These are phyloP conservation scores for Corvus cornix DNA, from an alignment of 2,113 vertebrate species.

Conservation along the genomic window DNA sequence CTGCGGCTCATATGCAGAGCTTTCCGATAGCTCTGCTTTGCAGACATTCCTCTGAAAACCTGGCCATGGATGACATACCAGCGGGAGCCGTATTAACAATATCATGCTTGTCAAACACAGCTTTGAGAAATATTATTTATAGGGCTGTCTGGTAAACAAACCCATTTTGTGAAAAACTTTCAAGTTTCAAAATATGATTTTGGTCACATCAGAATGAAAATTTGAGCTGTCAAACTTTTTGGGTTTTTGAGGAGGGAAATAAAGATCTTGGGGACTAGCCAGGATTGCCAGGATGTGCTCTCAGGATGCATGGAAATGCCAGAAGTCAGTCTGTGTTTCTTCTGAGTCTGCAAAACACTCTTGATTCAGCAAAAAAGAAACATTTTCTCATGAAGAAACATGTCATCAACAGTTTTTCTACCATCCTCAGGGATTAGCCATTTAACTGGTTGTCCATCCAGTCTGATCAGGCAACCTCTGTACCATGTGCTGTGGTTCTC, in stretches of 20 bases:
- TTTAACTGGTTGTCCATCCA: neutral
- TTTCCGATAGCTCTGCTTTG: neutral
- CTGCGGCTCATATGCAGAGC: neutral
- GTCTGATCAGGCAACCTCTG: neutral
- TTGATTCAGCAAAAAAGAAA: neutral
- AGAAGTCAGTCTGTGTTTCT: neutral
- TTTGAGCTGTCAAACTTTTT: neutral
- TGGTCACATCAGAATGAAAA: neutral
- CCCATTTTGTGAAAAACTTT: neutral
- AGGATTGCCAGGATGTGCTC: neutral
- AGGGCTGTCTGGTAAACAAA: slow-evolving; percentile 45
- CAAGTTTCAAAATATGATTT: slow-evolving; percentile 14
- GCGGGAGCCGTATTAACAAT: slow-evolving; percentile 11
- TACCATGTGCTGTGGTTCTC: fast-evolving
- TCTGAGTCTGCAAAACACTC: neutral
- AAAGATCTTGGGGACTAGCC: neutral
- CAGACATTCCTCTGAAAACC: slow-evolving; percentile 30
- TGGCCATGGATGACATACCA: slow-evolving; percentile 27
- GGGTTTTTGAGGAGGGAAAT: neutral
- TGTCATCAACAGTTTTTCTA: neutral
- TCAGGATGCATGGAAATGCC: fast-evolving
- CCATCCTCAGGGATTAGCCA: neutral
- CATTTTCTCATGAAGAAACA: neutral
- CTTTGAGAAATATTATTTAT: slow-evolving; percentile 44
- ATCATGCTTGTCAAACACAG: slow-evolving; percentile 44